phyloP scores from a whole-genome alignment of 2,797 vertebrate species.

The Orestias chungarensis region DNA sequence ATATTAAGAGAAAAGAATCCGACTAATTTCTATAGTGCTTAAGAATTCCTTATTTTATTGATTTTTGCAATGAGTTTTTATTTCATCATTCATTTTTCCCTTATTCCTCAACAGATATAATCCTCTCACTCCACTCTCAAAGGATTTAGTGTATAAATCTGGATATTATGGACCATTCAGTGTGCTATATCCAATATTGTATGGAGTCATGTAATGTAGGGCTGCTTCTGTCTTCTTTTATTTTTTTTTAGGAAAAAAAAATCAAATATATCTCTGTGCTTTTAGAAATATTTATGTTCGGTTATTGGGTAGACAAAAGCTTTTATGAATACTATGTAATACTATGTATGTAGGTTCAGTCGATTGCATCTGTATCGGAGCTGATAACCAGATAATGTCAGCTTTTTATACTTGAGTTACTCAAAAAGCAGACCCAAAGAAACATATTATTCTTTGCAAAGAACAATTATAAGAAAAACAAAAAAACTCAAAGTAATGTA shows the following conservation, averaged over 20 bases:
- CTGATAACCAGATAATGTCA: not conserved
- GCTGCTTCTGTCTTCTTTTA: not conserved
- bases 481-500: no score
- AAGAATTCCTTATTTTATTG: not conserved
- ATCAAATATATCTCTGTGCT: not conserved
- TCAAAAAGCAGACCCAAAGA: no score
- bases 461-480: not conserved
- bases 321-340: not conserved
- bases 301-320: not conserved
- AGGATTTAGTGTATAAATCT: slow-evolving; percentile 22
- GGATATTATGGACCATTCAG: not conserved
- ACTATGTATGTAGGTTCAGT: not conserved
- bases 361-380: not conserved
- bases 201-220: not conserved
- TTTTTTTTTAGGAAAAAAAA: not conserved
- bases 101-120: slow-evolving; percentile 4
- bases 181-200: not conserved
- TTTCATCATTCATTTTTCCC: not conserved
- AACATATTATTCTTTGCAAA: no score
- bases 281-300: not conserved
- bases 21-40: not conserved
- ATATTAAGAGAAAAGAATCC: not conserved
- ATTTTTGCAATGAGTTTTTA: not conserved
- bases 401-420: not conserved
- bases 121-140: not conserved